These are phyloP conservation scores for Tachycineta bicolor DNA, from an alignment of 2,113 vertebrate species.

Conservation along the genomic window DNA sequence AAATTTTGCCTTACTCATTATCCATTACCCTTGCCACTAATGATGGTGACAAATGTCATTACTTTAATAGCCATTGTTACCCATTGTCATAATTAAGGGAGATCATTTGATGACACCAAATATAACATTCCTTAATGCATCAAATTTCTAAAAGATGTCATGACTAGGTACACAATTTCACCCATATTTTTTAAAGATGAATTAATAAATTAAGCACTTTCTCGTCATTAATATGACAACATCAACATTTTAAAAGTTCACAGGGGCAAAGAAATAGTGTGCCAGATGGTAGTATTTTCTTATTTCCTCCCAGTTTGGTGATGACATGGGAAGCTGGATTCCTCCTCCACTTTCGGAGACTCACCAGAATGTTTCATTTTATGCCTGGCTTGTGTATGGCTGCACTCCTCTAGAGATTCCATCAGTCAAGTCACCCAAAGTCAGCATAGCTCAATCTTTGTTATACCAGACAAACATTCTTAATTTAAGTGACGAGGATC, in stretches of 20 bases:
- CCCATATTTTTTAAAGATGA: conserved; percentile 29
- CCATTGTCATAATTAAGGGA: conserved; percentile 64
- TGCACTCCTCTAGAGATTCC: not conserved
- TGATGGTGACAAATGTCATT: conserved; percentile 61
- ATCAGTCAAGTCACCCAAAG: not conserved
- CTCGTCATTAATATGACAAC: not conserved
- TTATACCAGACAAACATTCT: not conserved
- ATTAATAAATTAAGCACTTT: conserved; percentile 25
- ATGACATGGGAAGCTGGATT: not conserved
- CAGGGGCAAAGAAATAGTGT: not conserved
- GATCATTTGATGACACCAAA: conserved; percentile 46
- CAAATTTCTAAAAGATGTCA: conserved; percentile 53
- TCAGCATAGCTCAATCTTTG: not conserved
- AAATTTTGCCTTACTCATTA: conserved; percentile 33
- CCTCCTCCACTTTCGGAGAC: not conserved
- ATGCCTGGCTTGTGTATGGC: not conserved
- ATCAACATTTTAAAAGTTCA: not conserved
- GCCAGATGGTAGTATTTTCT: not conserved
- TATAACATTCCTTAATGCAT: conserved; percentile 35
- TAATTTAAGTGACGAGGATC: not conserved
- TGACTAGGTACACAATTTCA: conserved; percentile 20
- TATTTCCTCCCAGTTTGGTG: not conserved
- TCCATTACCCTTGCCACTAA: conserved; percentile 33
- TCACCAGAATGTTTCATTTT: not conserved
- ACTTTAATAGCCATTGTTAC: conserved; percentile 62